These are phyloP conservation scores for Branchellion lobata DNA, from an alignment of 2,888 invertebrate species.

Conservation along the genomic window DNA sequence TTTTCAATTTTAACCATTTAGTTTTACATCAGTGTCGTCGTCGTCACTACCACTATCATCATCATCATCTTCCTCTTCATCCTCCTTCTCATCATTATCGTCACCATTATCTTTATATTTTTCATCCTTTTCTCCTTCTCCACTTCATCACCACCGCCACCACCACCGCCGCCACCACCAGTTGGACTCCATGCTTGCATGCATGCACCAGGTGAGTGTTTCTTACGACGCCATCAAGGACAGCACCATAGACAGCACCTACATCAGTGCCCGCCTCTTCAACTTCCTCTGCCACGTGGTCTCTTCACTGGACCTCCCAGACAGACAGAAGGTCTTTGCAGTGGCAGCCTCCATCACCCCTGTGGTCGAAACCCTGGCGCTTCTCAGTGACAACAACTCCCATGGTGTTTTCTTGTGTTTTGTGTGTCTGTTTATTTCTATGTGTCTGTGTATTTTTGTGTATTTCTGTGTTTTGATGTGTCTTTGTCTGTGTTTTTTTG, in stretches of 20 bases:
- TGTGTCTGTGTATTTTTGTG: background rate
- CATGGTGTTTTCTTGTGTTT: background rate
- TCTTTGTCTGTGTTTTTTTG: no score
- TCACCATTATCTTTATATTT: no score
- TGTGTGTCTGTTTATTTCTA: background rate
- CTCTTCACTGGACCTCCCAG: background rate
- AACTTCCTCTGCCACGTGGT: background rate
- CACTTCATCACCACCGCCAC: no score
- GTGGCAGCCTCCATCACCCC: background rate
- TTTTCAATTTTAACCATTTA: no score
- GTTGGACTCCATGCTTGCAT: background rate
- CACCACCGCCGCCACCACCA: no score
- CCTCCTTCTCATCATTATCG: no score
- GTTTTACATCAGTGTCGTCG: no score
- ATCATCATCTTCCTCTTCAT: no score
- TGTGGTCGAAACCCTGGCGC: background rate
- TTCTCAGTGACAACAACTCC: background rate
- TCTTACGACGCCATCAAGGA: background rate
- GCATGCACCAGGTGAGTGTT: background rate
- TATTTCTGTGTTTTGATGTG: background rate
- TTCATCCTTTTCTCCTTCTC: no score
- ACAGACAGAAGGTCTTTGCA: background rate
- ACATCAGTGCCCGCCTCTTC: background rate
- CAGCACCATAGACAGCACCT: background rate
- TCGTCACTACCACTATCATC: no score